Conservation (phyloP, 2,113 vertebrate genomes). For the Myrmecobius fasciatus region DNA sequence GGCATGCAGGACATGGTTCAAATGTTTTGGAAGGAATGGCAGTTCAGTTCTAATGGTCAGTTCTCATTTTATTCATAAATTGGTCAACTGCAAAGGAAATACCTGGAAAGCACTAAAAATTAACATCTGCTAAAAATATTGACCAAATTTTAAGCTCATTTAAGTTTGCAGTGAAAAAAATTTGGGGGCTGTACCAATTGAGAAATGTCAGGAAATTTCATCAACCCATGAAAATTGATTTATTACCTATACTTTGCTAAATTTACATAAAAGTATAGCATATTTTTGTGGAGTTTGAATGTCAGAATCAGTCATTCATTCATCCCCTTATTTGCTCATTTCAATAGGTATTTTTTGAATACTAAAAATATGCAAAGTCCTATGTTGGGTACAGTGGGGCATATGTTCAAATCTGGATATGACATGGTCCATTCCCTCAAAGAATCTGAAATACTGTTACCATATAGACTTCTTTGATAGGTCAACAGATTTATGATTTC, state of each 20-base stretch:
- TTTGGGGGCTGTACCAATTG: slow-evolving; percentile 2
- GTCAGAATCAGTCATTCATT: background rate
- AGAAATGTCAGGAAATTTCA: slow-evolving; percentile 53
- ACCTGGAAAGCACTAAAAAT: background rate
- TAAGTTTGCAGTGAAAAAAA: background rate
- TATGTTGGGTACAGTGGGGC: background rate
- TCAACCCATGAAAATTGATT: background rate
- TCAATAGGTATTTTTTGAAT: background rate
- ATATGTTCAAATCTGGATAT: background rate
- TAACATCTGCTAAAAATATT: background rate
- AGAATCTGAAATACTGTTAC: background rate
- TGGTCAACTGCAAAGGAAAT: background rate
- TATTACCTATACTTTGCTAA: background rate
- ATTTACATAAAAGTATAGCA: background rate
- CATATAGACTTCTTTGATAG: background rate
- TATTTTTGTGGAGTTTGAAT: background rate
- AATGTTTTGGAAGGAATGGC: background rate
- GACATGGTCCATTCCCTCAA: background rate
- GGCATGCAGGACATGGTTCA: background rate
- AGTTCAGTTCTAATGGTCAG: slow-evolving; percentile 3
- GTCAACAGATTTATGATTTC: background rate
- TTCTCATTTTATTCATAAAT: background rate
- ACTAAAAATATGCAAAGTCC: background rate
- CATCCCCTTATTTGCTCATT: background rate
- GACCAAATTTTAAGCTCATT: background rate